Evolutionary conservation across 2,888 invertebrate genomes (phyloP).

Genomic region (Thalpophila matura): DNA sequence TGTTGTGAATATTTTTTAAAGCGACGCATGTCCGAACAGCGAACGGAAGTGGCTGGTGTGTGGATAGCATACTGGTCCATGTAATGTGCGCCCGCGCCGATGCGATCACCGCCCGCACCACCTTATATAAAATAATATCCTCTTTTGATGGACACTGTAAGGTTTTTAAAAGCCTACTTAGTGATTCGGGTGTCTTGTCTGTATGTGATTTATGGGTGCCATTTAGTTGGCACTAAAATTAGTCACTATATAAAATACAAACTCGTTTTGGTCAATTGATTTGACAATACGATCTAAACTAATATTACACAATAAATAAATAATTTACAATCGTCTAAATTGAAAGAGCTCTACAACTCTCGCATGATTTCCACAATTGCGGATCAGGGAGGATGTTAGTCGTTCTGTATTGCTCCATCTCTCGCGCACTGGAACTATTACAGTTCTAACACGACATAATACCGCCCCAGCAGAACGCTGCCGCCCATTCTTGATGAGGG

Average conservation of each 20-base stretch:
- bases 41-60: constrained; percentile 81
- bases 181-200: constrained; percentile 40
- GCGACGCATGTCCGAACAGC: constrained; percentile 80
- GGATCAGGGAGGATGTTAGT: too few relatives aligned
- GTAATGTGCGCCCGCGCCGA: constrained; percentile 47
- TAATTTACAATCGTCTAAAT: too few relatives aligned
- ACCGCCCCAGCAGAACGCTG: too few relatives aligned
- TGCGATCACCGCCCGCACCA: constrained; percentile 55
- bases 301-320: too few relatives aligned
- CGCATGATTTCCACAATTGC: too few relatives aligned
- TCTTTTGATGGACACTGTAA: constrained; percentile 44
- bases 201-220: constrained; percentile 32
- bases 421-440: too few relatives aligned
- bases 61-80: constrained; percentile 79
- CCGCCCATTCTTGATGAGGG: too few relatives aligned
- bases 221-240: constrained; percentile 26
- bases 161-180: constrained; percentile 57
- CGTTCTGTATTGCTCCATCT: too few relatives aligned
- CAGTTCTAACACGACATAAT: too few relatives aligned
- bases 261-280: constrained; percentile 7
- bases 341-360: too few relatives aligned
- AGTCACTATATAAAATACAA: neutral
- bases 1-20: constrained; percentile 83
- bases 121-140: constrained; percentile 49
- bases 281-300: neutral